A percentile compares a stretch with the other conserved stretches of the same genome.
These are phyloP conservation scores for Epinephelus lanceolatus DNA, from an alignment of 2,113 vertebrate genomes.

Conservation along the genomic window DNA sequence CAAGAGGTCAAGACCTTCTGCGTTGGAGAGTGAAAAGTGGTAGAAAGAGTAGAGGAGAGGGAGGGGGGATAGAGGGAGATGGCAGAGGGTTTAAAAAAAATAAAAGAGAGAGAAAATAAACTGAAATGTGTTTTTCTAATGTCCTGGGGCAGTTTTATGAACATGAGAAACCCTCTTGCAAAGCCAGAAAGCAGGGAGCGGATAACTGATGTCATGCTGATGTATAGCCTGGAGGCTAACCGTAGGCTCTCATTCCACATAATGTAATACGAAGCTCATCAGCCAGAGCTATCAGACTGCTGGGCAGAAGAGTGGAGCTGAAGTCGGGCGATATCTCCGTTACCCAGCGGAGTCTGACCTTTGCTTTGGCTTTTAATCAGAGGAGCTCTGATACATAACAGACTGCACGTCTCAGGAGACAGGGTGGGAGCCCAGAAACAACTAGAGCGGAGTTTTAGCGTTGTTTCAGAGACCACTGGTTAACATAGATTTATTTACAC, in stretches of 20 bases:
- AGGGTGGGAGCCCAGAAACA: slow-evolving; percentile 57
- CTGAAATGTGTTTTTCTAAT: slow-evolving; percentile 49
- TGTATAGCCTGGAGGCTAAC: slow-evolving; percentile 41
- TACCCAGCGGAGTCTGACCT: slow-evolving; percentile 72
- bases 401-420: slow-evolving; percentile 59
- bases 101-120: slow-evolving; percentile 21
- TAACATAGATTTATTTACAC: slow-evolving; percentile 65
- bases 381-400: slow-evolving; percentile 67
- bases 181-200: slow-evolving; percentile 12
- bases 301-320: slow-evolving; percentile 49
- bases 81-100: slow-evolving; percentile 12
- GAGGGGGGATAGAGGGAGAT: neutral
- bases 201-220: slow-evolving; percentile 50
- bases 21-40: slow-evolving; percentile 35
- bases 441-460: slow-evolving; percentile 26
- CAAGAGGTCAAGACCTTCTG: slow-evolving; percentile 44
- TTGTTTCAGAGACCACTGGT: slow-evolving; percentile 61
- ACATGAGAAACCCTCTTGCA: slow-evolving; percentile 25
- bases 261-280: slow-evolving; percentile 68
- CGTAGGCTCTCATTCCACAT: slow-evolving; percentile 30
- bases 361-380: slow-evolving; percentile 77
- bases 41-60: slow-evolving; percentile 23
- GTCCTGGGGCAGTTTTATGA: slow-evolving; percentile 48
- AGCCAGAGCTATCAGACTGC: slow-evolving; percentile 44
- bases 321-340: slow-evolving; percentile 58